Conservation (phyloP, 2,888 invertebrate genomes). For the Phytoseiulus persimilis region DNA sequence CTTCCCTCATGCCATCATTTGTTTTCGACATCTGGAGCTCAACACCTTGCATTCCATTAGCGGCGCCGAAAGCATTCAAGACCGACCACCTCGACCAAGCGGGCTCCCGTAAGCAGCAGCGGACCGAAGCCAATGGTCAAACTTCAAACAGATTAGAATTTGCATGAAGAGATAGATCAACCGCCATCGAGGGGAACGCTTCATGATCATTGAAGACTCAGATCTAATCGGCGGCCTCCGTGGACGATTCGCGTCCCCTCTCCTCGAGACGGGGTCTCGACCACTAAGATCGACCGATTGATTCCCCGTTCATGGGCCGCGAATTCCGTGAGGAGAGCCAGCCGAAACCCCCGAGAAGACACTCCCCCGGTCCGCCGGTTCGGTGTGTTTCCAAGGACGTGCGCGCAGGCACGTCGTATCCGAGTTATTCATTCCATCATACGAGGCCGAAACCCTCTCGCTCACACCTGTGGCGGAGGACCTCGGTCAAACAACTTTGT, state of each 20-base stretch:
- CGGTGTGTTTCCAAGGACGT: background rate
- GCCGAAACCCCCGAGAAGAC: background rate
- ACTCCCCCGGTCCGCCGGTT: no score
- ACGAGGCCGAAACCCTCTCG: background rate
- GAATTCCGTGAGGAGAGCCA: no score
- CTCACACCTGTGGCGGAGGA: background rate
- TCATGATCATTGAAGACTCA: no score
- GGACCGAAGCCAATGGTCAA: background rate
- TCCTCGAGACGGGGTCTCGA: no score
- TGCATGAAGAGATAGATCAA: background rate
- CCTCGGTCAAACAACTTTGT: background rate
- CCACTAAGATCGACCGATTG: no score
- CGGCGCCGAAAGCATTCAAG: conserved; percentile 8
- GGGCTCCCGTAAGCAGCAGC: background rate
- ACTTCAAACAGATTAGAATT: background rate
- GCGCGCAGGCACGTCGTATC: background rate
- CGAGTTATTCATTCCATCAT: background rate
- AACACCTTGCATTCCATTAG: conserved; percentile 39
- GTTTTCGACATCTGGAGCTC: conserved; percentile 38
- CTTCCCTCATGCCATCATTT: conserved; percentile 13
- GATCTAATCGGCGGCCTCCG: no score
- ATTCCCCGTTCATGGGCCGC: no score
- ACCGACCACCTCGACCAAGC: background rate
- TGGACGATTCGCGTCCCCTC: no score
- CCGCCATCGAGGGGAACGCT: background rate